phyloP scores from a whole-genome alignment of 35 echinoderm and acorn worm genomes.

The Holothuria glaberrima region DNA sequence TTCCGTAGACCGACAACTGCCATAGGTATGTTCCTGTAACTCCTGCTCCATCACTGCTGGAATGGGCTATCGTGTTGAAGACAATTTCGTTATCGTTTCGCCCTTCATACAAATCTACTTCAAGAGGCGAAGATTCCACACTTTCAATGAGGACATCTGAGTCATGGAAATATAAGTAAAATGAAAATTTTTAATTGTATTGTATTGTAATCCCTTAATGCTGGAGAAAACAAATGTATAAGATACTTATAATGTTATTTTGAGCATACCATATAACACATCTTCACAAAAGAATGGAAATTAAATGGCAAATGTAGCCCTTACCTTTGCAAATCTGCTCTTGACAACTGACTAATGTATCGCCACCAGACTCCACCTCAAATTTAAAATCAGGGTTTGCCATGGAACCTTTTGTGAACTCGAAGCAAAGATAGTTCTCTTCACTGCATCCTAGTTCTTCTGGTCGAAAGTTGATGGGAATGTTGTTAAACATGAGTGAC shows the following conservation, averaged over 20 bases:
- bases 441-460: slow-evolving; percentile 59
- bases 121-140: slow-evolving; percentile 46
- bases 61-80: slow-evolving; percentile 58
- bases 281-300: too few species aligned
- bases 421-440: slow-evolving; percentile 22
- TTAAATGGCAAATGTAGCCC: not conserved
- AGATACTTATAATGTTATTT: too few species aligned
- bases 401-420: not conserved
- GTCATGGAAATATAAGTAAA: slow-evolving; percentile 8
- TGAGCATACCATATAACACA: too few species aligned
- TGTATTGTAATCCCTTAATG: too few species aligned
- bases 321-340: slow-evolving; percentile 24
- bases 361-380: not conserved
- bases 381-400: slow-evolving; percentile 27
- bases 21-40: slow-evolving; percentile 78
- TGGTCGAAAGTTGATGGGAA: slow-evolving; percentile 34
- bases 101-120: slow-evolving; percentile 72
- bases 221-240: too few species aligned
- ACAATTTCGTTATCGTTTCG: slow-evolving; percentile 55
- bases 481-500: slow-evolving; percentile 46
- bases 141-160: slow-evolving; percentile 71
- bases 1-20: slow-evolving; percentile 76
- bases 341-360: slow-evolving; percentile 12
- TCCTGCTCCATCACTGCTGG: slow-evolving; percentile 59
- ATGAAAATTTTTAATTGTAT: not conserved